These are phyloP conservation scores for Torymus texanus DNA, from an alignment of 2,888 invertebrate genomes.

Conservation along the genomic window DNA sequence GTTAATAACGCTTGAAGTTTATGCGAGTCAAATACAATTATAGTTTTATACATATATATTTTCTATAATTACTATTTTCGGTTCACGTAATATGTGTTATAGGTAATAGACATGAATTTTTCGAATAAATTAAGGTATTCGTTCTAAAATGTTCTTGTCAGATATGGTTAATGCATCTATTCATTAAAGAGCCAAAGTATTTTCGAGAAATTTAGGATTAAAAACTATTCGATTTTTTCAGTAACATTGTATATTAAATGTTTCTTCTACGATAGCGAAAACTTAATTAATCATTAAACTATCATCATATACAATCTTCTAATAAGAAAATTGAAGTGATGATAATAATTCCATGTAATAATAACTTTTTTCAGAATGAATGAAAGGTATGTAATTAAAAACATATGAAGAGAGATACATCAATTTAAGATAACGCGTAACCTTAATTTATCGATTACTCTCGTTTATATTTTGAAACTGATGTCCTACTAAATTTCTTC, in stretches of 20 bases:
- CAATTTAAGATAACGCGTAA: neutral
- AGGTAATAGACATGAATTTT: no score
- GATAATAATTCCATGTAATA: slow-evolving; percentile 14
- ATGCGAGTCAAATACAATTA: slow-evolving; percentile 35
- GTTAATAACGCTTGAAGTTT: slow-evolving; percentile 36
- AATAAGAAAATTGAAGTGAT: slow-evolving; percentile 6
- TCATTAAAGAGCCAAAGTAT: no score
- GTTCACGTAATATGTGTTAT: neutral
- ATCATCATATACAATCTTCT: slow-evolving; percentile 9
- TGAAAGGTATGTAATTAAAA: neutral
- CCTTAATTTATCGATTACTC: no score
- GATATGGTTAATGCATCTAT: no score
- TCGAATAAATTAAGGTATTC: no score
- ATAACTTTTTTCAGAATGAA: neutral
- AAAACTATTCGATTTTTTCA: no score
- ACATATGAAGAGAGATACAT: neutral
- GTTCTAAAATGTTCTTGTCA: no score
- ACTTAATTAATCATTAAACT: slow-evolving; percentile 10
- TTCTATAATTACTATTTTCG: slow-evolving; percentile 27
- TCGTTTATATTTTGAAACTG: no score
- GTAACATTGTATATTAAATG: no score
- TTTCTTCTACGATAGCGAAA: neutral
- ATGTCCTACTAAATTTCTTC: no score
- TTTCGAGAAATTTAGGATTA: no score
- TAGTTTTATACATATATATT: slow-evolving; percentile 18